Evolutionary conservation across 2,888 invertebrate species (phyloP).

Genomic region (Troglohyphantes excavatus): DNA sequence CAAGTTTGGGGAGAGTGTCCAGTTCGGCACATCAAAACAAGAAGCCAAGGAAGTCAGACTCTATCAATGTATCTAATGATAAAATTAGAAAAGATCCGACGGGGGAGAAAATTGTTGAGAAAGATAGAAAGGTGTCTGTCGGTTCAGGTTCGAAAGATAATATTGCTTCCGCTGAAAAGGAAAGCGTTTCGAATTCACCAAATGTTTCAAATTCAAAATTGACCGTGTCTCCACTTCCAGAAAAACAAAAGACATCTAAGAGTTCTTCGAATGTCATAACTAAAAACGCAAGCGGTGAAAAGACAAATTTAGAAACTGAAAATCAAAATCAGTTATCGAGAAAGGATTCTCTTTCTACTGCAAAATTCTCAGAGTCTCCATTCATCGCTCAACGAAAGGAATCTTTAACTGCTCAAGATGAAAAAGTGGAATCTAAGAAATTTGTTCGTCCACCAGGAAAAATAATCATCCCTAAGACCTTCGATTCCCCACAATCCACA

Average conservation of each 20-base stretch:
- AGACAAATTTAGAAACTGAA: constrained; percentile 10
- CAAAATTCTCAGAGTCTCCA: constrained; percentile 28
- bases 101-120: constrained; percentile 83
- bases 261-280: not conserved
- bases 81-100: constrained; percentile 86
- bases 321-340: not conserved
- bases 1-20: constrained; percentile 67
- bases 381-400: constrained; percentile 38
- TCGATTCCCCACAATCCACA: constrained; percentile 68
- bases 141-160: not conserved
- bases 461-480: constrained; percentile 76
- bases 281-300: not conserved
- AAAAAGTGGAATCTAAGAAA: constrained; percentile 63
- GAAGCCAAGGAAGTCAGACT: constrained; percentile 68
- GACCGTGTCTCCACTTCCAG: not conserved
- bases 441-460: constrained; percentile 76
- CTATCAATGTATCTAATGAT: constrained; percentile 22
- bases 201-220: not conserved
- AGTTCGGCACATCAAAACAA: constrained; percentile 74
- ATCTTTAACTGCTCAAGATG: constrained; percentile 54
- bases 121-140: not conserved
- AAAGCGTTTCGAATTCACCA: not conserved
- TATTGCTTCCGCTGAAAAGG: not conserved
- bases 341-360: constrained; percentile 30
- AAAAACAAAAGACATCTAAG: not conserved